A percentile compares a stretch with the other conserved stretches of the same genome.
Conservation (phyloP, 2,888 invertebrate genomes). For the Drosophila borborema region DNA sequence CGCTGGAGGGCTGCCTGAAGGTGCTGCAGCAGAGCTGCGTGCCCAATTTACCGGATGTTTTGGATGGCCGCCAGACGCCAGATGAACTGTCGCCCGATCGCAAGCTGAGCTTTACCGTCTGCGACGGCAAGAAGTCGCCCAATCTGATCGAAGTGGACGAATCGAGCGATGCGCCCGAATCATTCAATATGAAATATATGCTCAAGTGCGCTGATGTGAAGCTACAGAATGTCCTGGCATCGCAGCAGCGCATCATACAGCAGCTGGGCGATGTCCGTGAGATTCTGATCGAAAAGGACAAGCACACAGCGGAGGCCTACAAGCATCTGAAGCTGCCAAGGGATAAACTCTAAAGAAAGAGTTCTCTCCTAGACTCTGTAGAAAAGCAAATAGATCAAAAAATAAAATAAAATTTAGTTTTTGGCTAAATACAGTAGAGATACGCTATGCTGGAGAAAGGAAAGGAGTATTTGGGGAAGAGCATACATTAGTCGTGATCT, state of each 20-base stretch:
- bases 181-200: not conserved
- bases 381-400: not conserved
- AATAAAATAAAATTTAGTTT: not conserved
- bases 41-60: not conserved
- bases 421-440: not conserved
- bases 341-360: not conserved
- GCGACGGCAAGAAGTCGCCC: slow-evolving; percentile 29
- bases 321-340: not conserved
- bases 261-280: not conserved
- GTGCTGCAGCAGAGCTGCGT: slow-evolving; percentile 20
- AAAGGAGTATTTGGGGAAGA: not conserved
- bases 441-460: no score
- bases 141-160: slow-evolving; percentile 16
- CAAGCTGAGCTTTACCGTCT: slow-evolving; percentile 29
- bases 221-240: slow-evolving; percentile 30
- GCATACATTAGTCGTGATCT: not conserved
- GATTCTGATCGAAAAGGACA: slow-evolving; percentile 1
- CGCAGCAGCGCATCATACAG: slow-evolving; percentile 29
- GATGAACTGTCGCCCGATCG: not conserved
- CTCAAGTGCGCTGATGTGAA: slow-evolving; percentile 8
- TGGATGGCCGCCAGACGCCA: not conserved
- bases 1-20: slow-evolving; percentile 16
- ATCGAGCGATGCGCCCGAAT: no score
- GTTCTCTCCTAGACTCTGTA: not conserved
- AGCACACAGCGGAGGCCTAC: not conserved